phyloP scores from a whole-genome alignment of 2,888 invertebrate species.

The Druceiella hillmani region DNA sequence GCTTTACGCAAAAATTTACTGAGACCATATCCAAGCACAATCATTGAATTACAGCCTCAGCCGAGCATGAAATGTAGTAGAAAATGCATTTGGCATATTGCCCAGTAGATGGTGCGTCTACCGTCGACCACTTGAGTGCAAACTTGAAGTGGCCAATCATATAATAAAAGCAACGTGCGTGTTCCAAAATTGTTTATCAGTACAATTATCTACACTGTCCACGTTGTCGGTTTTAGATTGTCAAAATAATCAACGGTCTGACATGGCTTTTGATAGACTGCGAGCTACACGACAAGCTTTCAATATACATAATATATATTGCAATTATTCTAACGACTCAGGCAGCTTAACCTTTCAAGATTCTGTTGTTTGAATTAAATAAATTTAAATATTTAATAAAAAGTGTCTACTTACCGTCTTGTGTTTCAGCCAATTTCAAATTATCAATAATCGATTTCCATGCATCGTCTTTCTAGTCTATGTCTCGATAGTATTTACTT shows the following conservation, averaged over 20 bases:
- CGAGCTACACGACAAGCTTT: constrained; percentile 14
- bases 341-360: constrained; percentile 13
- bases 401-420: constrained; percentile 12
- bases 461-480: constrained; percentile 11
- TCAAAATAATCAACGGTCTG: constrained; percentile 13
- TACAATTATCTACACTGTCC: constrained; percentile 12
- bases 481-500: constrained; percentile 13
- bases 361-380: constrained; percentile 13
- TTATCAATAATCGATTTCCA: constrained; percentile 14
- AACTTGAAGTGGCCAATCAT: constrained; percentile 11
- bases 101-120: constrained; percentile 9
- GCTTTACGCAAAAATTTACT: constrained; percentile 12
- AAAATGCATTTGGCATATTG: constrained; percentile 13
- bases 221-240: constrained; percentile 10
- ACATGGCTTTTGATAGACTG: constrained; percentile 13
- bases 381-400: constrained; percentile 13
- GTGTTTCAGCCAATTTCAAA: constrained; percentile 12
- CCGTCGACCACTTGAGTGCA: constrained; percentile 12
- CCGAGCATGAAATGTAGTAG: constrained; percentile 11
- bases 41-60: constrained; percentile 13
- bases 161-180: constrained; percentile 11
- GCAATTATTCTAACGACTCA: constrained; percentile 14
- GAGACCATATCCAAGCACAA: constrained; percentile 6
- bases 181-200: constrained; percentile 10
- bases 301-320: constrained; percentile 14